Percentiles rank a stretch among this genome's conserved stretches.
Conservation (phyloP, 2,113 vertebrate species). For the Protobothrops flavoviridis region DNA sequence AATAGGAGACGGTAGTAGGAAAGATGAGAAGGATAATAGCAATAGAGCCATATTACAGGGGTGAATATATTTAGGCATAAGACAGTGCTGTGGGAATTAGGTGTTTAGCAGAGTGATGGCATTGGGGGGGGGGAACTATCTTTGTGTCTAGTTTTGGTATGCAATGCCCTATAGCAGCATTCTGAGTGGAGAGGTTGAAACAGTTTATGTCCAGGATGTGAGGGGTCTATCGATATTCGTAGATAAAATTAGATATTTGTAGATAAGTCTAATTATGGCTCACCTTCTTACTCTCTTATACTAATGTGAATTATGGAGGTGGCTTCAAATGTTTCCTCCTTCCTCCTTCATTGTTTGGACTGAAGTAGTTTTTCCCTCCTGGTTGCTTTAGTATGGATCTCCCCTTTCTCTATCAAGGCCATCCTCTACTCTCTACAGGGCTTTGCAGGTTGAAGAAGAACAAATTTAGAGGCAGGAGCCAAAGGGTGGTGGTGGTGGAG, state of each 20-base stretch:
- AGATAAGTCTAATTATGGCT: not conserved
- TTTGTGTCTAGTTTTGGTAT: not conserved
- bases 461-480: not conserved
- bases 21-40: not conserved
- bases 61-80: not conserved
- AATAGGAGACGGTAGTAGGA: not conserved
- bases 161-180: not conserved
- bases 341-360: not conserved
- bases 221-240: not conserved
- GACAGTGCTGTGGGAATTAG: not conserved
- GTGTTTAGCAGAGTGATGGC: not conserved
- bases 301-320: not conserved
- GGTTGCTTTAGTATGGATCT: not conserved
- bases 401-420: not conserved
- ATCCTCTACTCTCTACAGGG: not conserved
- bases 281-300: not conserved
- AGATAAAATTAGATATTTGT: not conserved
- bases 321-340: not conserved
- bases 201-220: not conserved
- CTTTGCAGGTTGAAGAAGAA: not conserved
- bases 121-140: not conserved
- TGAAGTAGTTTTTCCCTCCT: not conserved
- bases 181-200: not conserved
- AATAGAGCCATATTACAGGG: not conserved
- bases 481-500: not conserved